Base-by-base conservation (phyloP, 1,140 invertebrate genomes). In the Calephelis nemesis region DNA sequence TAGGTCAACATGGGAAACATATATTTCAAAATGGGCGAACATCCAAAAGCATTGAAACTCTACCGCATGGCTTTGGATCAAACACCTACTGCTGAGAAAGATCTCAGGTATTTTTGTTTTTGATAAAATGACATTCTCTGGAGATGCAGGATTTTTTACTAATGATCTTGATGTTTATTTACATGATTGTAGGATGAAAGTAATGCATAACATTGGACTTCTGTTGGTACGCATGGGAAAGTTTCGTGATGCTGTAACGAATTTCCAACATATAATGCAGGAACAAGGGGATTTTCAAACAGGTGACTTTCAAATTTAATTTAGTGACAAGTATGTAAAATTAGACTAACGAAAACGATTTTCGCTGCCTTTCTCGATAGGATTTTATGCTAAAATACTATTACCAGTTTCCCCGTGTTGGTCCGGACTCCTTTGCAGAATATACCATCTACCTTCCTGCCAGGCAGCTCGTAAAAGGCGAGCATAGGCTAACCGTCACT, bases 131-230 rank as follows among this genome's bases (percentile, higher is more conserved):
- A 47, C 47, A 1, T 11, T 47, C 2, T 8, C 47, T 47, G 0
- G n/a, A n/a, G n/a, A 8, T n/a, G 10, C n/a, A 11, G n/a, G 11
- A 49, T 49, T 49, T 48, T 10, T 48, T 48, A 9, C 0, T 48
- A 42, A 45, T 7, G 4, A 45, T 45, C 30, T 45, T 6, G 8
- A 7, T 45, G 42, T 45, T 45, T 45, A 0, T 45, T 45, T 7
- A 7, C 8, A 7, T 45, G 0, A 65, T 74, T 79, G 63, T 74
- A 98, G 97, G 81, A 96, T 98, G 73, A 99, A 98, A 92, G 98
- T 99, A 65, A 98, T 98, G 95, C 98, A 99, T 88, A 99, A 99
- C 81, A 99, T 99, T 85, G 99, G 98, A 0, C 95, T 99, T 69
- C 93, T 99, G 9, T 97, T 99, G 87, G 96, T 99, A 0, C 96